Evolutionary conservation across 2,888 invertebrate species (phyloP), one percentile per base, ranked within the genome.

Genomic region (Ophonus ardosiacus): DNA sequence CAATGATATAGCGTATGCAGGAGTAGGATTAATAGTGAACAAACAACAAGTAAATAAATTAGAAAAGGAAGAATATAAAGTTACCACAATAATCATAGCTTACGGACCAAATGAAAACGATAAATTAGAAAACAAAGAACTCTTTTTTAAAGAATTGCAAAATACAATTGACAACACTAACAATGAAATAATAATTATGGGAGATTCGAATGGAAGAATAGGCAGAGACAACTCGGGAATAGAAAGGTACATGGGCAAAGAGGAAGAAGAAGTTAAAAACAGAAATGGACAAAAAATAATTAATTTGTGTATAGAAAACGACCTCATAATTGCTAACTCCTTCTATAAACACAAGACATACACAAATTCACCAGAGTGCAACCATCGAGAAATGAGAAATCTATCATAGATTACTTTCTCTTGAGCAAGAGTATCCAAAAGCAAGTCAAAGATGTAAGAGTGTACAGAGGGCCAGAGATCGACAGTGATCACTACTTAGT

Each of bases 251-350:
- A 13, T 68, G 18, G 68, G 68, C 1, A 31, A n/a, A 21, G n/a
- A 38, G 7, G 68, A 24, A 4, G 68, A 68, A 68, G 21, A 13
- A 68, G 40, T 40, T n/a, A 68, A n/a, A 17, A 68, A 68, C 15
- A 24, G 21, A n/a, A 68, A 68, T 68, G 68, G 68, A n/a, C 18
- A 68, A 15, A 18, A 15, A 68, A 68, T 68, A 31, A 68, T 68
- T 18, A 13, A 13, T 38, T n/a, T 24, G 21, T 68, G 21, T 40
- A 68, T 68, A 18, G 15, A 57, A 57, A 57, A 57, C 15, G n/a
- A 57, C 4, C 15, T 57, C 3, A 57, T 57, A 57, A 57, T 57
- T n/a, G 15, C 57, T 15, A 57, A 57, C 57, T 15, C 57, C 15
- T 57, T 57, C 7, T 57, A 15, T 4, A 57, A 0, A 57, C 57